Conservation (phyloP, 2,113 vertebrate species). For the Pantherophis guttatus region DNA sequence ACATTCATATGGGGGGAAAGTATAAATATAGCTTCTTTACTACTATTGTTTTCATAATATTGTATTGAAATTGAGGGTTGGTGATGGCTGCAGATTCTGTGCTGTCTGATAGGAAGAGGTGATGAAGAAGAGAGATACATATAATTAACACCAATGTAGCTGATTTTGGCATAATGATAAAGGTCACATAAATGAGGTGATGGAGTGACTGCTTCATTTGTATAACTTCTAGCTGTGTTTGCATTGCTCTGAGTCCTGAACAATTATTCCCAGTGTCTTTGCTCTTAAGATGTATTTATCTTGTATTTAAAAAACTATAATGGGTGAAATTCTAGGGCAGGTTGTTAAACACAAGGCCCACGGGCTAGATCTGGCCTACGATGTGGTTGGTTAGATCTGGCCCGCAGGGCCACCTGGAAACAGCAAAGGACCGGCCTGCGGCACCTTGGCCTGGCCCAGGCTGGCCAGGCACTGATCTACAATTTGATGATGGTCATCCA, state of each 20-base stretch:
- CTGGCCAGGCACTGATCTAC: too few relatives aligned
- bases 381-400: too few relatives aligned
- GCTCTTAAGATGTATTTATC: constrained; percentile 20
- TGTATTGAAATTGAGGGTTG: neutral
- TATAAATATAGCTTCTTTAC: constrained; percentile 11
- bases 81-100: constrained; percentile 26
- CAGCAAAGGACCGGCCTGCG: too few relatives aligned
- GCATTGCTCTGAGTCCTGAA: neutral
- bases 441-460: too few relatives aligned
- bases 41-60: neutral
- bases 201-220: neutral
- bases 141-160: neutral
- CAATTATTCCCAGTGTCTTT: neutral
- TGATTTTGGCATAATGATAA: neutral
- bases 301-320: neutral
- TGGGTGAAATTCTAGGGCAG: neutral
- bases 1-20: neutral
- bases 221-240: neutral
- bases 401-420: too few relatives aligned
- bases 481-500: too few relatives aligned
- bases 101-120: constrained; percentile 24
- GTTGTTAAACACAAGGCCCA: too few relatives aligned
- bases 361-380: too few relatives aligned
- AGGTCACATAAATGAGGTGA: neutral
- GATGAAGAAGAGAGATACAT: neutral